Evolutionary conservation across 1,140 invertebrate genomes (phyloP).

Genomic region (Pseudomyrmex flavicornis): DNA sequence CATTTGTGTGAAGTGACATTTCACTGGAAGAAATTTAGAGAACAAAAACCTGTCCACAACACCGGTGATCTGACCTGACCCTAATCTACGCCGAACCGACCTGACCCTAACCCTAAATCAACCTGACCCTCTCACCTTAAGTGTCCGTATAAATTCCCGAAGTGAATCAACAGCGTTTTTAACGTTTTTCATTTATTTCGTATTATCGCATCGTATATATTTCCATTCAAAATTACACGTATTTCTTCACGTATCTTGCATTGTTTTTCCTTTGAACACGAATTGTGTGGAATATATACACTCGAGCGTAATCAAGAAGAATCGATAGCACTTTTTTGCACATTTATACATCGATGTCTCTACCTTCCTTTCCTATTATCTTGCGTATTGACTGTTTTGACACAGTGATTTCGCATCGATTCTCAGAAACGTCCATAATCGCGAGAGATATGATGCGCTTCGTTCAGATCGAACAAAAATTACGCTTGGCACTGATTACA

Average conservation of each 20-base stretch:
- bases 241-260: neutral
- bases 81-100: conserved; percentile 4
- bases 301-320: too few species aligned
- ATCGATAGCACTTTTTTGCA: too few species aligned
- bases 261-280: too few species aligned
- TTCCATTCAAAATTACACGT: neutral
- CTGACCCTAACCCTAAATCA: conserved; percentile 31
- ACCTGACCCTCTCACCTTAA: neutral
- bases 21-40: too few species aligned
- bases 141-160: neutral
- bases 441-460: neutral
- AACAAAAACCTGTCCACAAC: too few species aligned
- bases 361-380: neutral
- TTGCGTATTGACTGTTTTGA: neutral
- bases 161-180: neutral
- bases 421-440: neutral
- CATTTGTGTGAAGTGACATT: too few species aligned
- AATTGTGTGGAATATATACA: too few species aligned
- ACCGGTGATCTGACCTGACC: neutral
- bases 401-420: neutral
- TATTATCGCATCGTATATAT: neutral
- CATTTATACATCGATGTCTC: neutral
- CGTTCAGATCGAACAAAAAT: conserved; percentile 29
- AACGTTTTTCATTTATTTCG: neutral
- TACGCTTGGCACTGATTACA: conserved; percentile 21